phyloP scores from a whole-genome alignment of 2,888 invertebrate genomes.

The Sesia apiformis region DNA sequence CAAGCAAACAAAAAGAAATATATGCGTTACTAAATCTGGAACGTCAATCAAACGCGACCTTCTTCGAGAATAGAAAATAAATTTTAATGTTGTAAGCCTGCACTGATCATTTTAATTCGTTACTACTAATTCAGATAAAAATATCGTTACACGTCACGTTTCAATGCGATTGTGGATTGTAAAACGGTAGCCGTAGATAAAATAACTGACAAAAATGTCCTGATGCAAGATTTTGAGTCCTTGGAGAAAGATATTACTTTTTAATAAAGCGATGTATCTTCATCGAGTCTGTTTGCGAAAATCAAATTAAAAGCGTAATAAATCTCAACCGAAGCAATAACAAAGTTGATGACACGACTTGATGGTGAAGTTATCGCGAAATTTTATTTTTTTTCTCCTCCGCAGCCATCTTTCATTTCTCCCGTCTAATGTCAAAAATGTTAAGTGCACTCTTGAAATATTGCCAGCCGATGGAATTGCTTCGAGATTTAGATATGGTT shows the following conservation, averaged over 20 bases:
- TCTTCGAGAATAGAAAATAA: slow-evolving; percentile 10
- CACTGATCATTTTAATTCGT: slow-evolving; percentile 9
- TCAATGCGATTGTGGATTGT: background rate
- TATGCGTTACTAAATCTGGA: slow-evolving; percentile 13
- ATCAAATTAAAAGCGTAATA: background rate
- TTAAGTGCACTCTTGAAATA: slow-evolving; percentile 57
- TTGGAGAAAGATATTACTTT: no score
- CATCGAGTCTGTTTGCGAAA: no score
- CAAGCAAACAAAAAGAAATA: slow-evolving; percentile 11
- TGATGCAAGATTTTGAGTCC: background rate
- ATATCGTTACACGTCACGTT: background rate
- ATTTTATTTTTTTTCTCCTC: slow-evolving; percentile 12
- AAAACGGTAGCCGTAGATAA: background rate
- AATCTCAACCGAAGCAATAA: slow-evolving; percentile 14
- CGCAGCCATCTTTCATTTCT: slow-evolving; percentile 12
- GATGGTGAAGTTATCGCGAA: slow-evolving; percentile 14
- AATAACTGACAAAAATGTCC: background rate
- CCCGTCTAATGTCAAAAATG: slow-evolving; percentile 33
- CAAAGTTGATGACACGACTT: slow-evolving; percentile 13
- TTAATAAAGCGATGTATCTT: no score
- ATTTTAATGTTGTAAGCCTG: background rate
- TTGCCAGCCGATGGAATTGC: slow-evolving; percentile 28
- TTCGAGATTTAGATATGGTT: slow-evolving; percentile 18
- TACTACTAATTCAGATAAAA: slow-evolving; percentile 3
- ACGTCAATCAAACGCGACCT: slow-evolving; percentile 20